Evolutionary conservation across 30 jellyfish, hydroid and myxozoan genomes (phyloP).

Genomic region (Cassiopea andromeda): DNA sequence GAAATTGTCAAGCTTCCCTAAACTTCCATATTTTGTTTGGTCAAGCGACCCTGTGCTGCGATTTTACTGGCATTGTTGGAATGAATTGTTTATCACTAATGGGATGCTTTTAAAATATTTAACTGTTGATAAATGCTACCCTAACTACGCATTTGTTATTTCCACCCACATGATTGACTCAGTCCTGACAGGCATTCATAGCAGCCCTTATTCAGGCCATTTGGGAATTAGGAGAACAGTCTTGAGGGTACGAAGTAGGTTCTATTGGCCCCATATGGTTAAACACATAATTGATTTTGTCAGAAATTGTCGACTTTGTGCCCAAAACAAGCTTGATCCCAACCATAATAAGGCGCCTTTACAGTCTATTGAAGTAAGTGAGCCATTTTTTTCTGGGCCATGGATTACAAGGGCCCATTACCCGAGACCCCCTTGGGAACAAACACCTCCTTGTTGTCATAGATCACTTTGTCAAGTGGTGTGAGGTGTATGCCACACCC

Average conservation of each 20-base stretch:
- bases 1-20: constrained; percentile 3
- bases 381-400: neutral
- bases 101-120: constrained; percentile 9
- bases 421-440: neutral
- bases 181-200: constrained; percentile 14
- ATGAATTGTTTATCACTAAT: neutral
- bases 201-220: constrained; percentile 19
- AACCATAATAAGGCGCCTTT: neutral
- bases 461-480: neutral
- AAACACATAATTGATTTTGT: neutral
- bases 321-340: neutral
- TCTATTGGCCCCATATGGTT: constrained; percentile 14
- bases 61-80: constrained; percentile 20
- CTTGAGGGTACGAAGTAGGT: neutral
- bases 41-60: constrained; percentile 9
- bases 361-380: neutral
- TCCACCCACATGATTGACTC: constrained; percentile 3
- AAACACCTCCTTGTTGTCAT: neutral
- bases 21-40: constrained; percentile 15
- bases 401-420: neutral
- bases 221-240: neutral
- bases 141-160: constrained; percentile 9
- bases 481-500: neutral
- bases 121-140: neutral
- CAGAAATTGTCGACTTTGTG: neutral